Conservation (phyloP, 2,888 invertebrate genomes). For the Xanthia togata region DNA sequence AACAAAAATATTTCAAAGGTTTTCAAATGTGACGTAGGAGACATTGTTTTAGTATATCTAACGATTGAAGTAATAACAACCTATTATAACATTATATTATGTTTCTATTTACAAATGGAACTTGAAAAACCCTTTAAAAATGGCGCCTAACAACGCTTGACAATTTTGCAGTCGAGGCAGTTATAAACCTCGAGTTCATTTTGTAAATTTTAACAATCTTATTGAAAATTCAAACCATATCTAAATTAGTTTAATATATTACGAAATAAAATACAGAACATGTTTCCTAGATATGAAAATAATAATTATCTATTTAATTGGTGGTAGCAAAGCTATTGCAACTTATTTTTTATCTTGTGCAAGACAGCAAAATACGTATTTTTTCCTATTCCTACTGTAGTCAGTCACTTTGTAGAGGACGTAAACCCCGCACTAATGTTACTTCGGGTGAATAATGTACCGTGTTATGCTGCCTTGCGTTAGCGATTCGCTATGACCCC, state of each 20-base stretch:
- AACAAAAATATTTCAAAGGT: slow-evolving; percentile 68
- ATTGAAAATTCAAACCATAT: slow-evolving; percentile 68
- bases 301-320: slow-evolving; percentile 62
- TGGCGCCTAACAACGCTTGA: not conserved
- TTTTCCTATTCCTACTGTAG: not conserved
- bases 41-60: slow-evolving; percentile 64
- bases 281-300: slow-evolving; percentile 63
- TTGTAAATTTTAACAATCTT: slow-evolving; percentile 62
- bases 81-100: slow-evolving; percentile 46
- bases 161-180: slow-evolving; percentile 20
- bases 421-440: not conserved
- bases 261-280: slow-evolving; percentile 59
- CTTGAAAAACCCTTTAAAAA: slow-evolving; percentile 11
- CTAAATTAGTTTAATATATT: slow-evolving; percentile 68
- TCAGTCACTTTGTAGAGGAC: not conserved
- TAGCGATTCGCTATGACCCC: slow-evolving; percentile 64
- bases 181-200: slow-evolving; percentile 41
- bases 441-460: not conserved
- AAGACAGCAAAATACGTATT: slow-evolving; percentile 54
- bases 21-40: slow-evolving; percentile 65
- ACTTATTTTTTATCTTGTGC: slow-evolving; percentile 52
- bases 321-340: slow-evolving; percentile 69
- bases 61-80: slow-evolving; percentile 62
- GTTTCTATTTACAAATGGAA: slow-evolving; percentile 58
- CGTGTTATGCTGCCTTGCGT: slow-evolving; percentile 61